Base-by-base conservation (phyloP, 1,140 invertebrate species). In the Phymorhynchus buccinoides region DNA sequence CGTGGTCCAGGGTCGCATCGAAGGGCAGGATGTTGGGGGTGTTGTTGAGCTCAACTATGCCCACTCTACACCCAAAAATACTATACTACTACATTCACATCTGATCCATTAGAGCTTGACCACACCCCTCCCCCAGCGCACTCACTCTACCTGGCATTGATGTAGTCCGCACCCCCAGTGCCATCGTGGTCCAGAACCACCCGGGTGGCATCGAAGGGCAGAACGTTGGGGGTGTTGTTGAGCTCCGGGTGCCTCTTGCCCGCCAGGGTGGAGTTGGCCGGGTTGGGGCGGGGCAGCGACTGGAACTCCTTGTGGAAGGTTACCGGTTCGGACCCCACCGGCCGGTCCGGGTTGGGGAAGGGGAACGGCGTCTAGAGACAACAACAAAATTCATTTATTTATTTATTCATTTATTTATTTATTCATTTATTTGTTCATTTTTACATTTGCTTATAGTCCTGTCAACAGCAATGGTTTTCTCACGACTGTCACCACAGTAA, bases 251-350 rank as follows among this genome's bases (percentile, higher is more conserved):
- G 52, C 6, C 48, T 27, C 14, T 27, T 3, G 3, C 80, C 48
- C 9, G 71, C 80, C 35, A 16, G 35, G 32, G 37, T 81, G 80
- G n/a, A 18, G 48, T 52, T 30, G 39, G 80, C 12, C 3, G 62
- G 56, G 41, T 71, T 3, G 39, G 37, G 18, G 32, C n/a, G 62
- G 27, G 80, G 80, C 39, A 83, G 66, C 22, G 80, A 83, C 62
- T 71, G 80, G 80, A 83, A 83, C 62, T 83, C 80, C 80, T 30
- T 68, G 1, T 35, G 80, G 62, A 83, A 83, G 37, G 80, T 83
- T 0, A 83, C 16, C n/a, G 62, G 27, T 27, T 71, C 80, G 0
- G 39, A 35, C 6, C n/a, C 30, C 52, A 18, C 41, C 1, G 62
- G 62, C 6, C n/a, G 39, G 32, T 68, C 37, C 27, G 32, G 56